Evolutionary conservation across 1,140 invertebrate genomes (phyloP).

Genomic region (Dysdera silvatica): DNA sequence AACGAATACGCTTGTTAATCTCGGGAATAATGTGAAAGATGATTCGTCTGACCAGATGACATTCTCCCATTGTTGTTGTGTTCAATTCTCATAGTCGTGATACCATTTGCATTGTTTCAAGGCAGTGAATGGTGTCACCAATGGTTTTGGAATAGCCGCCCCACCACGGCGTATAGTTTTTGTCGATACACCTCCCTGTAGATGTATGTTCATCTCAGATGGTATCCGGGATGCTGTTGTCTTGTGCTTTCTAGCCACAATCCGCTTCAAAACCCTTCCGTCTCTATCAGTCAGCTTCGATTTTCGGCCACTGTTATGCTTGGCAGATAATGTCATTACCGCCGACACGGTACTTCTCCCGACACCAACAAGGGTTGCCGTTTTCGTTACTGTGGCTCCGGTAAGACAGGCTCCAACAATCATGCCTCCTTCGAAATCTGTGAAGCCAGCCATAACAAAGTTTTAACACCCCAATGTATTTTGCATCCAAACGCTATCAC

Average conservation of each 20-base stretch:
- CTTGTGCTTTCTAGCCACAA: not conserved
- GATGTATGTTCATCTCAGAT: too few relatives aligned
- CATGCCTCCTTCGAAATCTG: too few relatives aligned
- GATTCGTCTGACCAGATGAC: not conserved
- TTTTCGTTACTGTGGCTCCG: too few relatives aligned
- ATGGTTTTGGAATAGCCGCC: not conserved
- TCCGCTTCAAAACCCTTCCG: not conserved
- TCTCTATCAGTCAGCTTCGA: not conserved
- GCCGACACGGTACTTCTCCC: too few relatives aligned
- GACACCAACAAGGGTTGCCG: too few relatives aligned
- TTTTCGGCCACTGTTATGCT: not conserved
- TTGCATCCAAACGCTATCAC: too few relatives aligned
- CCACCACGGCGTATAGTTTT: too few relatives aligned
- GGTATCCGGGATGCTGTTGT: not conserved
- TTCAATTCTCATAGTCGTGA: not conserved
- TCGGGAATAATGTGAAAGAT: not conserved
- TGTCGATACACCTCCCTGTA: too few relatives aligned
- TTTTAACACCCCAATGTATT: too few relatives aligned
- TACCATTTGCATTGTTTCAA: not conserved
- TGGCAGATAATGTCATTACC: not conserved
- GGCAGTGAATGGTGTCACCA: not conserved
- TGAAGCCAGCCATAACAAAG: too few relatives aligned
- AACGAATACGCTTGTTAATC: not conserved
- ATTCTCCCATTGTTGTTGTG: not conserved
- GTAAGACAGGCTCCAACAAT: too few relatives aligned